Conservation (phyloP, 2,113 vertebrate species). For the Ia io region DNA sequence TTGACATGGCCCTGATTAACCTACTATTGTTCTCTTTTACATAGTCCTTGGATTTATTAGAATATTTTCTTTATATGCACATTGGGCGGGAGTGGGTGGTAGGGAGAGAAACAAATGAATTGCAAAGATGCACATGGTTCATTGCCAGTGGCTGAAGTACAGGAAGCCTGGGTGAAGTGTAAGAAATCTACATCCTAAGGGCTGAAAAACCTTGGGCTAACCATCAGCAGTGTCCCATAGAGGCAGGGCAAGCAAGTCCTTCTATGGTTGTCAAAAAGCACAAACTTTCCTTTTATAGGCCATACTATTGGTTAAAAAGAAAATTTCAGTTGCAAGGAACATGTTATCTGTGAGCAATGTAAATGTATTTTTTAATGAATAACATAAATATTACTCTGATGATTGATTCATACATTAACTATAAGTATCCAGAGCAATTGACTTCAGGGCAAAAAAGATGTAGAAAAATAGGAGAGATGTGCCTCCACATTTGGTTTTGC, state of each 20-base stretch:
- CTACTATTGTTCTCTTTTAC: not conserved
- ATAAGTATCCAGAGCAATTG: not conserved
- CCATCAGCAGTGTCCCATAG: not conserved
- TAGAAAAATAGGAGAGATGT: not conserved
- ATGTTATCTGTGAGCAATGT: not conserved
- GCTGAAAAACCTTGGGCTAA: not conserved
- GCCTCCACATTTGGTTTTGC: not conserved
- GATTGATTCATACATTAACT: conserved; percentile 36
- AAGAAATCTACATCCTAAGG: not conserved
- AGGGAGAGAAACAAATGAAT: not conserved
- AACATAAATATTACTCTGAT: conserved; percentile 42
- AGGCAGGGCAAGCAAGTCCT: fast-evolving
- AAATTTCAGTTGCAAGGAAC: not conserved
- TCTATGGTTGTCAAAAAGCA: not conserved
- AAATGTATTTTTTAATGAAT: conserved; percentile 41
- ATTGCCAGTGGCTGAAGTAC: not conserved
- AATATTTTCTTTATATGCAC: not conserved
- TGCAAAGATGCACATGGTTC: not conserved
- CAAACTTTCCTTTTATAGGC: not conserved
- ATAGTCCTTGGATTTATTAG: conserved; percentile 24
- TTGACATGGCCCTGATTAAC: not conserved
- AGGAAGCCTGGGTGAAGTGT: not conserved
- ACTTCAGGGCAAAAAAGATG: conserved; percentile 33
- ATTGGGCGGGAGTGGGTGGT: not conserved
- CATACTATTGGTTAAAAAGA: not conserved